Conservation (phyloP, 1,140 invertebrate genomes). For the Leptinotarsa texana region DNA sequence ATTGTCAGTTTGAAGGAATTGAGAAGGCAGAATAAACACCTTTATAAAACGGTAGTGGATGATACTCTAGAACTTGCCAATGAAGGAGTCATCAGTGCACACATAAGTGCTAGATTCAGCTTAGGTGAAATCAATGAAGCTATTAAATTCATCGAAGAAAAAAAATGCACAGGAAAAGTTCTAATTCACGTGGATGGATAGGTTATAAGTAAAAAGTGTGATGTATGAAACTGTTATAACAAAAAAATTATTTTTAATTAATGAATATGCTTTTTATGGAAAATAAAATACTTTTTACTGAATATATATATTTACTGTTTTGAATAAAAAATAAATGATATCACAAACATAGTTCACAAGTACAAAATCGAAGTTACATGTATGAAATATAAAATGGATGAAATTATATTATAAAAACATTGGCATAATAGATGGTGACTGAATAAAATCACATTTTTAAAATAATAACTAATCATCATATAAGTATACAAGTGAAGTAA, state of each 20-base stretch:
- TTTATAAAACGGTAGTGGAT: slow-evolving; percentile 53
- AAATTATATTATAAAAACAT: not conserved
- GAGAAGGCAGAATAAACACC: slow-evolving; percentile 45
- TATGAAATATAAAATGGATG: not conserved
- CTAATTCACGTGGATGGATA: slow-evolving; percentile 52
- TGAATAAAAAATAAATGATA: not conserved
- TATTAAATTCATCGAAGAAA: slow-evolving; percentile 57
- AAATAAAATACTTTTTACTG: not conserved
- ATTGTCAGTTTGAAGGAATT: slow-evolving; percentile 45
- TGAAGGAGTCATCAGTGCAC: slow-evolving; percentile 58
- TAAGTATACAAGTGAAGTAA: no score
- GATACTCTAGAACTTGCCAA: slow-evolving; percentile 60
- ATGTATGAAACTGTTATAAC: no score
- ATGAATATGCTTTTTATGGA: not conserved
- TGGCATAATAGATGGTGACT: no score
- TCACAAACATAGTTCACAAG: not conserved
- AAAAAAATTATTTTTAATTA: not conserved
- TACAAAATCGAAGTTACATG: not conserved
- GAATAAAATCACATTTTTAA: no score
- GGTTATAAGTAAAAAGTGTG: not conserved
- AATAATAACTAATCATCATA: no score
- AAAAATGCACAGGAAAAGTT: slow-evolving; percentile 61
- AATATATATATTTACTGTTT: not conserved
- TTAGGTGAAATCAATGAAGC: slow-evolving; percentile 59
- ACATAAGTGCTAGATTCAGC: slow-evolving; percentile 57